Conservation (phyloP, 1,140 invertebrate species). For the Pseudomyrmex cubaensis region DNA sequence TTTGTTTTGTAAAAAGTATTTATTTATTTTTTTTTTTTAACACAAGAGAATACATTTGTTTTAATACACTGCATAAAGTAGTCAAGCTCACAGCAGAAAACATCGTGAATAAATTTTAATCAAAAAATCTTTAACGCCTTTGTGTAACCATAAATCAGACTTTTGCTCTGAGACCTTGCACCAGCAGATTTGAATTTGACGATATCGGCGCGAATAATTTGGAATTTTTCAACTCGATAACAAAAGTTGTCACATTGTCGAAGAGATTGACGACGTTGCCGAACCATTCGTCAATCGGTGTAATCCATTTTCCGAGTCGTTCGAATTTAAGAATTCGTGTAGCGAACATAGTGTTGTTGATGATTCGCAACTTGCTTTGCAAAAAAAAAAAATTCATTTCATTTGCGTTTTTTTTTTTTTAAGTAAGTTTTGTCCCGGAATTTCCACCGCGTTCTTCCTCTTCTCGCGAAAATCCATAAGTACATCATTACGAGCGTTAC, state of each 20-base stretch:
- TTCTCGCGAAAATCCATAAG: not conserved
- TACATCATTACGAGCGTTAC: not conserved
- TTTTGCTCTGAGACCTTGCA: not conserved
- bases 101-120: not conserved
- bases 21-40: too few species aligned
- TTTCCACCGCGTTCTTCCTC: not conserved
- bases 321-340: slow-evolving; percentile 10
- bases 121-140: not conserved
- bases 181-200: not conserved
- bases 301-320: slow-evolving; percentile 5
- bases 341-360: not conserved
- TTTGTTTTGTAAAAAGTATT: too few species aligned
- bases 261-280: slow-evolving; percentile 22
- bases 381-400: not conserved
- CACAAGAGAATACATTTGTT: too few species aligned
- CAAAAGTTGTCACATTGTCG: slow-evolving; percentile 24
- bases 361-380: not conserved
- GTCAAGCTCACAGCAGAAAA: not conserved
- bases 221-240: not conserved
- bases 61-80: too few species aligned
- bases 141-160: not conserved
- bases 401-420: not conserved
- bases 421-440: not conserved
- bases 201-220: slow-evolving; percentile 1
- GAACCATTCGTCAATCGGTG: slow-evolving; percentile 31